Percentiles rank a stretch among this genome's conserved stretches.
Evolutionary conservation across 1,140 invertebrate species (phyloP).

Genomic region (Zelostemma sp.): DNA sequence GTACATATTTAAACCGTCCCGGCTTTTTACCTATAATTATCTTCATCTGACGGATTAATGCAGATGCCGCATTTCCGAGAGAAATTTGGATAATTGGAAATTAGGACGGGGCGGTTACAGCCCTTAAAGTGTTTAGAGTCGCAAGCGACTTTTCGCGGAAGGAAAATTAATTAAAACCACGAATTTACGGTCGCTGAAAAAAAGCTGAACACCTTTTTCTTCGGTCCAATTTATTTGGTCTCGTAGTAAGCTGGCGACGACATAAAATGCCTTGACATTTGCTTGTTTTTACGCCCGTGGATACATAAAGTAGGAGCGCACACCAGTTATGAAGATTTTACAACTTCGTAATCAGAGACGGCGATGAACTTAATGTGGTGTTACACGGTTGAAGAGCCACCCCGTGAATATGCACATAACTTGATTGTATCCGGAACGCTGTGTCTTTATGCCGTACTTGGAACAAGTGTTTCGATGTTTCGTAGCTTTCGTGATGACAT

Average conservation of each 20-base stretch:
- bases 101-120: background rate
- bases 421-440: constrained; percentile 20
- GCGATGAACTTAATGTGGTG: constrained; percentile 10
- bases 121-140: no score
- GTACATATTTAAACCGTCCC: constrained; percentile 60
- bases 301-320: constrained; percentile 4
- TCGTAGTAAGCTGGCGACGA: no score
- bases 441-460: constrained; percentile 35
- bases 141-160: no score
- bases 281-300: background rate
- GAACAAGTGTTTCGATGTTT: constrained; percentile 43
- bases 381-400: constrained; percentile 4
- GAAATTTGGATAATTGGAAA: background rate
- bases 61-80: background rate
- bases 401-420: constrained; percentile 20
- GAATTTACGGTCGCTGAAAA: no score
- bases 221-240: no score
- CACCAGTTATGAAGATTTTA: constrained; percentile 34
- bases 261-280: no score
- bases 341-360: constrained; percentile 28
- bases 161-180: no score
- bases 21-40: constrained; percentile 34
- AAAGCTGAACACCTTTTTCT: no score
- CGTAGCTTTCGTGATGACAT: constrained; percentile 50
- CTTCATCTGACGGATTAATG: background rate